Base-by-base conservation (phyloP, 2,888 invertebrate genomes). In the Drosophila borealis region DNA sequence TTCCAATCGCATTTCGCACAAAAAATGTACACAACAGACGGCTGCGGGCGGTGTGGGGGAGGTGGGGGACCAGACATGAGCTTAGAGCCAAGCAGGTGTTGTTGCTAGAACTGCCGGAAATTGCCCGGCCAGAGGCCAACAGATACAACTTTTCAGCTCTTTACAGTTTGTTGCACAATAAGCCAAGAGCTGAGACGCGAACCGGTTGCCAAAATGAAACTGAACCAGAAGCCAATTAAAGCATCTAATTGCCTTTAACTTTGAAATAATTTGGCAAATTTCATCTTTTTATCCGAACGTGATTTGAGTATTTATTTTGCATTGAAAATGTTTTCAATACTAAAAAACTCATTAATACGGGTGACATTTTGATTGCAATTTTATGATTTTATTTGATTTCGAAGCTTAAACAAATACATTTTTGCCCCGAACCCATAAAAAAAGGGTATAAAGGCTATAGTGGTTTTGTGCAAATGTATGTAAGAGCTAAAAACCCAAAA, bases 81-180 rank as follows among this genome's bases (percentile, higher is more conserved):
- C 39, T 37, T 13, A 25, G 37, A 46, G 29, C 36, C 50, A 46
- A 39, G 51, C 75, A 63, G 68, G 57, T 70, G 48, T 29, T 65
- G 41, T 50, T 53, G 45, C 25, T 61, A 65, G 67, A 72, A 56
- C 51, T 60, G 56, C 75, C 81, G 81, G 81, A 84, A 81, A 81
- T 73, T 57, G 65, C 29, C 29, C 67, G 50, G 48, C 56, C 62
- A 53, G 62, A 61, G 54, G 46, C 54, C 60, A 65, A 51, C 44
- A 67, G 48, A 61, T 45, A 67, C 29, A 0, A 29, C 53, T 39
- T 68, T 65, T 56, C 37, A 56, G 44, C 48, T 55, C 44, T 63
- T 54, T 50, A 56, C 57, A 71, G 63, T 68, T 63, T 64, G 65
- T 69, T 74, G 74, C 74, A 71, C 72, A 76, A 76, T 67, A 68